Conservation (phyloP, 2,888 invertebrate genomes). For the Amblyteles armatorius region DNA sequence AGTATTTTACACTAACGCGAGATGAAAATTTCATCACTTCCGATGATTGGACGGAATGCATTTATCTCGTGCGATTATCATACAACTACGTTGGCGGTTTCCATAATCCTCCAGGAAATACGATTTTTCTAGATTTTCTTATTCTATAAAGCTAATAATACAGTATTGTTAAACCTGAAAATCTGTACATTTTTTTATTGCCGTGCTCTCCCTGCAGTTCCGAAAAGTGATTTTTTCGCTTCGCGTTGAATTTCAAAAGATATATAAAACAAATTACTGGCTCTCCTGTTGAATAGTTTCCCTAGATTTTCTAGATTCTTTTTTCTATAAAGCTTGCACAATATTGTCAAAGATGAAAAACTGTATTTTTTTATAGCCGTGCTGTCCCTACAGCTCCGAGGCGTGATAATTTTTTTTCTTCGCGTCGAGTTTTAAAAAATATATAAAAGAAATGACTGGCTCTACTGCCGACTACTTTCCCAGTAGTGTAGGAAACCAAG, state of each 20-base stretch:
- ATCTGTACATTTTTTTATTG: background rate
- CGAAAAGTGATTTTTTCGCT: background rate
- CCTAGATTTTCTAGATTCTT: no score
- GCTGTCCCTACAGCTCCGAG: background rate
- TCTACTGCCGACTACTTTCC: constrained; percentile 1
- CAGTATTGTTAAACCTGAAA: background rate
- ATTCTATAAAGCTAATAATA: background rate
- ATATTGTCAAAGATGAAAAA: background rate
- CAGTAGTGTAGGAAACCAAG: background rate
- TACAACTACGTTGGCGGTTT: background rate
- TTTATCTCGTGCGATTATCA: background rate
- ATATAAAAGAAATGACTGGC: constrained; percentile 5
- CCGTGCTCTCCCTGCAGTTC: background rate
- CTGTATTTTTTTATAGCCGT: background rate
- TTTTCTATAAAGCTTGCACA: no score
- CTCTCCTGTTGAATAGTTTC: constrained; percentile 6
- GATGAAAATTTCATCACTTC: constrained; percentile 10
- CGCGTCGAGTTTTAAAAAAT: constrained; percentile 7
- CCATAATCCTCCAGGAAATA: background rate
- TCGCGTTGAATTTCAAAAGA: constrained; percentile 10
- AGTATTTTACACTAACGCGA: background rate
- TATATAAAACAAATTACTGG: background rate
- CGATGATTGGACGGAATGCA: background rate
- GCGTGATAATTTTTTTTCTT: background rate
- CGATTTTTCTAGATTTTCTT: background rate